These are phyloP conservation scores for Perca schrenkii DNA, from an alignment of 2,113 vertebrate species.

Conservation along the genomic window DNA sequence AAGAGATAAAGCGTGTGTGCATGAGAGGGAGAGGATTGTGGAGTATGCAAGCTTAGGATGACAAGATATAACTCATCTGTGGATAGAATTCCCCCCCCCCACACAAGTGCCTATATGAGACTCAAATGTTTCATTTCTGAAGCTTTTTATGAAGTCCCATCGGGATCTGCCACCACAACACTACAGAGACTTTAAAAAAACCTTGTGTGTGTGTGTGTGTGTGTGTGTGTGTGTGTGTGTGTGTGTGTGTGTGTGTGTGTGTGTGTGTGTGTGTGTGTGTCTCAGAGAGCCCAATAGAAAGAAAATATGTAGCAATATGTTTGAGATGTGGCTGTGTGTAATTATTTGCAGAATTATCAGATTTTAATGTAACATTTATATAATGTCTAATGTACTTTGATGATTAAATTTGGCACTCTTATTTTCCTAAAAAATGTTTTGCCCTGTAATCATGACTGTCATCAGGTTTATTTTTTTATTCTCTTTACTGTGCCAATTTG, in stretches of 20 bases:
- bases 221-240: not conserved
- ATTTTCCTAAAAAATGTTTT: not conserved
- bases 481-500: not conserved
- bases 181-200: not conserved
- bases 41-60: constrained; percentile 50
- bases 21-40: constrained; percentile 31
- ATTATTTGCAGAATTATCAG: not conserved
- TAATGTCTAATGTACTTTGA: not conserved
- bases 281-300: not conserved
- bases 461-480: not conserved
- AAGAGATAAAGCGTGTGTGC: constrained; percentile 24
- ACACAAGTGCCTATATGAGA: constrained; percentile 39
- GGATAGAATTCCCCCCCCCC: not conserved
- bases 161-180: constrained; percentile 26
- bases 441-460: not conserved
- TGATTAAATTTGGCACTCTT: not conserved
- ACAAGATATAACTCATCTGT: constrained; percentile 55
- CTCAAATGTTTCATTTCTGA: constrained; percentile 47
- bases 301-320: not conserved
- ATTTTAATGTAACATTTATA: not conserved
- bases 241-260: not conserved
- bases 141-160: constrained; percentile 45
- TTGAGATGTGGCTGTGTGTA: not conserved
- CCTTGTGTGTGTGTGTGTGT: not conserved
- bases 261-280: not conserved